phyloP scores from a whole-genome alignment of 2,113 vertebrate genomes.

The Zosterops pallidus region DNA sequence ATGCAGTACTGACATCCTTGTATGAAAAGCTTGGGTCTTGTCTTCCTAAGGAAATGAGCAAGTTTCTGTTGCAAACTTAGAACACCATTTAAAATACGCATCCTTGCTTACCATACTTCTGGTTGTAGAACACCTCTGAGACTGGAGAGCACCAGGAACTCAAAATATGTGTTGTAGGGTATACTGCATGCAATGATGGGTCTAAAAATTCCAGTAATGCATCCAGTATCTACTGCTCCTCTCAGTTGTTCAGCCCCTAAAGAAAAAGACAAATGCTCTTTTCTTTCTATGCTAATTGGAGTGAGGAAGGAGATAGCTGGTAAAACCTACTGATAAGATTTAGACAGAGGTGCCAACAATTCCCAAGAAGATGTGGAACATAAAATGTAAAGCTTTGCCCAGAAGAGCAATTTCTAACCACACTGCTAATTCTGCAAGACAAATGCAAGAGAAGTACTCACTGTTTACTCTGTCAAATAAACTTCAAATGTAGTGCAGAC shows the following conservation, averaged over 20 bases:
- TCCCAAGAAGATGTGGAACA: conserved; percentile 30
- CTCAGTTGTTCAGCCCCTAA: background rate
- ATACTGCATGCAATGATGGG: background rate
- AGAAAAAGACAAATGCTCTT: conserved; percentile 10
- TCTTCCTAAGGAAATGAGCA: background rate
- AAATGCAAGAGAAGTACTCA: background rate
- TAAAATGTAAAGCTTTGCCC: conserved; percentile 52
- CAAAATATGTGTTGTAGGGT: background rate
- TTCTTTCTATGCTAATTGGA: conserved; percentile 32
- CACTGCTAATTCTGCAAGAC: conserved; percentile 32
- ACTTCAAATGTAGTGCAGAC: background rate
- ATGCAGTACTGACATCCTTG: background rate
- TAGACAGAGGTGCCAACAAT: conserved; percentile 21
- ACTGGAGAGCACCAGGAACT: background rate
- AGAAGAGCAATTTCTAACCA: conserved; percentile 40
- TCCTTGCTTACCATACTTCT: background rate
- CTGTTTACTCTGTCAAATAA: conserved; percentile 13
- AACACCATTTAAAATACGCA: background rate
- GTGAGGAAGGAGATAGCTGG: background rate
- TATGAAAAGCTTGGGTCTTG: background rate
- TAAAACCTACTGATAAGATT: conserved; percentile 47
- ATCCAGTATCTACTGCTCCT: background rate
- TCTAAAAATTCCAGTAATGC: background rate
- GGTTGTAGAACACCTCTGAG: background rate
- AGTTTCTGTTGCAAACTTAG: background rate